Percentiles rank a stretch among this genome's conserved stretches.
phyloP scores from a whole-genome alignment of 2,797 vertebrate genomes.

The Leucoraja ocellata region DNA sequence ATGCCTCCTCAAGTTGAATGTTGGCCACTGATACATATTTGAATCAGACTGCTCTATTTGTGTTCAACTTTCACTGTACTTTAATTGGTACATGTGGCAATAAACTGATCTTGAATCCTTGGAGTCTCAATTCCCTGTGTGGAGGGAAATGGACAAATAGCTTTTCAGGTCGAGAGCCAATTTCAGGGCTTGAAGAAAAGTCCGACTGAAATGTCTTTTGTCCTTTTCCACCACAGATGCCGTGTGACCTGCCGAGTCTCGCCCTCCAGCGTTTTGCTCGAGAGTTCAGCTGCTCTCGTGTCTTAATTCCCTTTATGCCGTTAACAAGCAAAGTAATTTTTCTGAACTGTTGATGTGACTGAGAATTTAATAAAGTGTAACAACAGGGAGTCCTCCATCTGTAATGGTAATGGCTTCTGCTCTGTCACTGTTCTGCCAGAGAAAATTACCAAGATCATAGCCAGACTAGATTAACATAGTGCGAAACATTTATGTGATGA shows the following conservation, averaged over 20 bases:
- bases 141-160: too few species aligned
- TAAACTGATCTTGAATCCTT: too few species aligned
- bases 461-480: slow-evolving; percentile 9
- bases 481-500: neutral
- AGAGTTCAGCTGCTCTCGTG: too few species aligned
- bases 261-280: too few species aligned
- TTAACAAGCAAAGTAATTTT: neutral
- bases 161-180: too few species aligned
- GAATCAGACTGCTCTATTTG: neutral
- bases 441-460: neutral
- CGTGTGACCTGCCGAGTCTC: too few species aligned
- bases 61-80: neutral
- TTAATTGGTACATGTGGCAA: too few species aligned
- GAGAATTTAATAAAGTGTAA: neutral
- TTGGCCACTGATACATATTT: neutral
- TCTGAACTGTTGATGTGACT: neutral
- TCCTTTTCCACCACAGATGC: too few species aligned
- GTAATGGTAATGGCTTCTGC: neutral
- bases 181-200: too few species aligned
- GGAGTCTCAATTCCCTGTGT: neutral
- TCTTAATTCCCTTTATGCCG: neutral
- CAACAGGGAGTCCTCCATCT: neutral
- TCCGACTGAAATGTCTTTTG: too few species aligned
- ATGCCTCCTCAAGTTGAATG: neutral
- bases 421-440: too few species aligned